Evolutionary conservation across 2,888 invertebrate genomes (phyloP).

Genomic region (Drosophila villosipedis): DNA sequence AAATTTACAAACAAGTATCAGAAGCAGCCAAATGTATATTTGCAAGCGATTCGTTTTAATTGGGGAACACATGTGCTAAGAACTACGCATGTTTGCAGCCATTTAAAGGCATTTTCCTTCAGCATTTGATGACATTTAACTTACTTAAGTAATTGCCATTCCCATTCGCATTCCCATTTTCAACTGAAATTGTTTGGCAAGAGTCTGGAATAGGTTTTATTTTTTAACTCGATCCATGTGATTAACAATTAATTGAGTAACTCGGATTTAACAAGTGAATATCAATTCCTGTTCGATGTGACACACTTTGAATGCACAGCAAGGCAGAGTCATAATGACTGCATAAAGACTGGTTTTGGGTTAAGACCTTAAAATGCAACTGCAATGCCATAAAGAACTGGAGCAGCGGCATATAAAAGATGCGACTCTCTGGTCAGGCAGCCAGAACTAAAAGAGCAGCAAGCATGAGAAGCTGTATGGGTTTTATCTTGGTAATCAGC

Average conservation of each 20-base stretch:
- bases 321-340: slow-evolving; percentile 1
- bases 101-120: background rate
- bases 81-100: background rate
- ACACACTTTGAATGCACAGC: slow-evolving; percentile 33
- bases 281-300: slow-evolving; percentile 14
- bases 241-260: background rate
- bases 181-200: background rate
- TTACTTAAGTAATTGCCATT: background rate
- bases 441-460: slow-evolving; percentile 11
- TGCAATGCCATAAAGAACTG: background rate
- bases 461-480: slow-evolving; percentile 54
- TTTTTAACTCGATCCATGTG: background rate
- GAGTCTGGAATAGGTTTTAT: background rate
- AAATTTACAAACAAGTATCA: background rate
- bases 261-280: background rate
- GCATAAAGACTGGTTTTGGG: slow-evolving; percentile 37
- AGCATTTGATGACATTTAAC: background rate
- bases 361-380: slow-evolving; percentile 21
- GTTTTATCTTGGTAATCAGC: slow-evolving; percentile 36
- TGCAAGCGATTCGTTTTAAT: background rate
- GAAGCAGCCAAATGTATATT: background rate
- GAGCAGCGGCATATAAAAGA: slow-evolving; percentile 24
- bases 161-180: background rate
- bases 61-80: background rate
- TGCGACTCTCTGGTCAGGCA: background rate